Conservation (phyloP, 92 coral and sea anemone species). For the Phenganax marumi region DNA sequence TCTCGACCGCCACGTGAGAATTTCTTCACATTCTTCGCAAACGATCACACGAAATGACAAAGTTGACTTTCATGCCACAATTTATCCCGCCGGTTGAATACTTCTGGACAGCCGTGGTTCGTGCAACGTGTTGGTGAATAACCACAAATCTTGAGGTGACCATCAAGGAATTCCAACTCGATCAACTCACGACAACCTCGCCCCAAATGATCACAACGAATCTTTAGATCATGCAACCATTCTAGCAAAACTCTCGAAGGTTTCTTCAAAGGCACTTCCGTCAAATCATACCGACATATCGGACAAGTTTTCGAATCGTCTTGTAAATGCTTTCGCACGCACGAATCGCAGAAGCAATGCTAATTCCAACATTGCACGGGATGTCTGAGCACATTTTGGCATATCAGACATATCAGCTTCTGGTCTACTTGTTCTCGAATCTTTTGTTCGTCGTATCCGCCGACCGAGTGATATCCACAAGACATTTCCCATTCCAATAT, state of each 20-base stretch:
- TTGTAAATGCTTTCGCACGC: slow-evolving; percentile 73
- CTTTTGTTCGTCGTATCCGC: slow-evolving; percentile 52
- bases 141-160: slow-evolving; percentile 82
- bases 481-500: neutral
- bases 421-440: slow-evolving; percentile 73
- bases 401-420: slow-evolving; percentile 80
- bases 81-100: slow-evolving; percentile 1
- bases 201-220: slow-evolving; percentile 73
- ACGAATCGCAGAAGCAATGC: slow-evolving; percentile 76
- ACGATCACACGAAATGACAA: slow-evolving; percentile 19
- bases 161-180: slow-evolving; percentile 62
- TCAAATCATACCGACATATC: slow-evolving; percentile 73
- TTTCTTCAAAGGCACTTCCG: slow-evolving; percentile 85
- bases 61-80: slow-evolving; percentile 2
- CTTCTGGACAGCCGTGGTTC: slow-evolving; percentile 11
- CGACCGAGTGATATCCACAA: neutral
- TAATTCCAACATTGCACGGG: slow-evolving; percentile 83
- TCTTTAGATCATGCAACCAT: slow-evolving; percentile 68
- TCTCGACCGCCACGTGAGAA: neutral
- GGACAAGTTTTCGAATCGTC: slow-evolving; percentile 88
- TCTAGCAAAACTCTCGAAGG: slow-evolving; percentile 83
- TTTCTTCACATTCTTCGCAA: neutral
- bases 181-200: slow-evolving; percentile 75
- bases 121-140: slow-evolving; percentile 64
- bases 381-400: slow-evolving; percentile 86